These are phyloP conservation scores for Monodelphis domestica DNA, from an alignment of 2,797 vertebrate genomes.

Conservation along the genomic window DNA sequence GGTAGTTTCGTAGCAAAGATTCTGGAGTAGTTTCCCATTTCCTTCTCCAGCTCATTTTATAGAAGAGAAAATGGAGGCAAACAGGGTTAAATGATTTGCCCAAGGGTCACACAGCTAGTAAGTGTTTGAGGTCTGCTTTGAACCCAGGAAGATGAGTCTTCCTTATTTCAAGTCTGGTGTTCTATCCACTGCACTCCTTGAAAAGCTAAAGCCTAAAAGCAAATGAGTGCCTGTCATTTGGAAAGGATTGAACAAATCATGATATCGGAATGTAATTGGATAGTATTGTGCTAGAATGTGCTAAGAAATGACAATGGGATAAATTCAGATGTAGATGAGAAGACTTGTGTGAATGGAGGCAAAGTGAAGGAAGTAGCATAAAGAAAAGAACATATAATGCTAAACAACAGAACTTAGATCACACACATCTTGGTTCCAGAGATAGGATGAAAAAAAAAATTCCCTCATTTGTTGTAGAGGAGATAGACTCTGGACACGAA, in stretches of 20 bases:
- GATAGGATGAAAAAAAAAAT: neutral
- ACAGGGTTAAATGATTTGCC: too few relatives aligned
- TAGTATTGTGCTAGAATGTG: neutral
- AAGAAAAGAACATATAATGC: neutral
- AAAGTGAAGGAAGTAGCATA: neutral
- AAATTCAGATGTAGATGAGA: neutral
- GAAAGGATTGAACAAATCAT: neutral
- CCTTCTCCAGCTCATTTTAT: too few relatives aligned
- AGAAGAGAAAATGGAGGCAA: too few relatives aligned
- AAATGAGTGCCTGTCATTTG: neutral
- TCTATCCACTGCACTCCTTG: neutral
- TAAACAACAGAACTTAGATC: neutral
- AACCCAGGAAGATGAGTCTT: too few relatives aligned
- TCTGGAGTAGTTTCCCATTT: too few relatives aligned
- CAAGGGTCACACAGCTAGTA: too few relatives aligned
- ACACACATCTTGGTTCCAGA: neutral
- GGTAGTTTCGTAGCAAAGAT: too few relatives aligned
- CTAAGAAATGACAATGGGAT: neutral
- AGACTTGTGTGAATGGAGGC: neutral
- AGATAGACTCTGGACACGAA: neutral
- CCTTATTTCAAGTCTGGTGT: too few relatives aligned
- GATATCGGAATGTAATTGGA: neutral
- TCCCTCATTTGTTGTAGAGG: neutral
- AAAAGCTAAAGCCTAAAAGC: neutral
- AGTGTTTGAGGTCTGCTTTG: too few relatives aligned